Percentiles rank a stretch among this genome's conserved stretches.
Evolutionary conservation across 2,113 vertebrate species (phyloP).

Genomic region (Tychaedon coryphoeus): DNA sequence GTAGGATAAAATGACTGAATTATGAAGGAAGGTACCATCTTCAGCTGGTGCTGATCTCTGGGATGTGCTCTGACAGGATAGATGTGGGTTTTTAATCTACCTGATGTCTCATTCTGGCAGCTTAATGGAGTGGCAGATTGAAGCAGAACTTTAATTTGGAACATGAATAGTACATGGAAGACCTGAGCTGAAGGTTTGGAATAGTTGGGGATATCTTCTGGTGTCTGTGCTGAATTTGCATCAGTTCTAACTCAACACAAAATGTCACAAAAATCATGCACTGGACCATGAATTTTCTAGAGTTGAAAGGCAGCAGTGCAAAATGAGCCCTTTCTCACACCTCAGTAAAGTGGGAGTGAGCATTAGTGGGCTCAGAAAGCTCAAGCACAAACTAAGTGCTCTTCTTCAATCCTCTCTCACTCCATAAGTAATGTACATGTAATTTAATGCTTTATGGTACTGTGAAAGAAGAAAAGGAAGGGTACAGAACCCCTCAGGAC

Average conservation of each 20-base stretch:
- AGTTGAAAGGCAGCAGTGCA: neutral
- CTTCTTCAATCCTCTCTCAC: neutral
- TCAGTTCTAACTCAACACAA: neutral
- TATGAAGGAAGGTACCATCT: neutral
- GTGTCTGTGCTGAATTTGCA: neutral
- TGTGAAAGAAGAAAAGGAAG: neutral
- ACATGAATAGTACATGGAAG: neutral
- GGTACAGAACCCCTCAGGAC: neutral
- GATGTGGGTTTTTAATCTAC: neutral
- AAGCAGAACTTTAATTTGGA: neutral
- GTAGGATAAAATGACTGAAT: neutral
- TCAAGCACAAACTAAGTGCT: neutral
- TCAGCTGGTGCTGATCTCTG: neutral
- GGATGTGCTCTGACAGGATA: neutral
- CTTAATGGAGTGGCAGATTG: neutral
- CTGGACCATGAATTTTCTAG: neutral
- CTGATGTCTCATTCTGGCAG: neutral
- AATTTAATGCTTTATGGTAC: neutral
- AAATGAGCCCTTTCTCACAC: neutral
- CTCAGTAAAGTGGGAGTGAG: neutral
- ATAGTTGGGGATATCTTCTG: neutral
- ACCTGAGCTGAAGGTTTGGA: neutral
- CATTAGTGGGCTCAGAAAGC: neutral
- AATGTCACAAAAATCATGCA: neutral
- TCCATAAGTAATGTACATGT: neutral